These are phyloP conservation scores for Gymnorhina tibicen DNA, from an alignment of 2,113 vertebrate genomes.

Conservation along the genomic window DNA sequence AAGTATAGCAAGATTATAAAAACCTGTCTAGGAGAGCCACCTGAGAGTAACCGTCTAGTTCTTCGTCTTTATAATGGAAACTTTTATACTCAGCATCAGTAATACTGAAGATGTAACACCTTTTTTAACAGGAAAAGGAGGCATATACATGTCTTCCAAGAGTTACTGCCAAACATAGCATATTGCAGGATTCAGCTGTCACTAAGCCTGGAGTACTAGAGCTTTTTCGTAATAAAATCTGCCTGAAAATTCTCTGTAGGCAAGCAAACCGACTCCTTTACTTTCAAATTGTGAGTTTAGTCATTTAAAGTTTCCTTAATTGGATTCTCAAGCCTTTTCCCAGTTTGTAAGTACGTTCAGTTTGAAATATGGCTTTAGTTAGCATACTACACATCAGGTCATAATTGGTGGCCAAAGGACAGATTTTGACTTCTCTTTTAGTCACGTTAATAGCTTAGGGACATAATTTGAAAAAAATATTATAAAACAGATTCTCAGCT, in stretches of 20 bases:
- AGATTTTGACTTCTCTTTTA: background rate
- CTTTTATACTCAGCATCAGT: background rate
- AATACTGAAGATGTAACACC: background rate
- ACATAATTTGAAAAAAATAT: background rate
- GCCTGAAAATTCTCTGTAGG: background rate
- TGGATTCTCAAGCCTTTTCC: background rate
- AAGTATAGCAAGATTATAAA: background rate
- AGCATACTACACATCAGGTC: background rate
- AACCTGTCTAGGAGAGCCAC: background rate
- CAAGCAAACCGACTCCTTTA: background rate
- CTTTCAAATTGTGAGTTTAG: background rate
- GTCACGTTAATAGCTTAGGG: background rate
- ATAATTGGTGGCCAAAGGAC: background rate
- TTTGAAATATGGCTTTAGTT: background rate
- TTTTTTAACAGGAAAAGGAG: background rate
- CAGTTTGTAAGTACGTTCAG: background rate
- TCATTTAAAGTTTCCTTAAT: slow-evolving; percentile 4
- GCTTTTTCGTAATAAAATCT: background rate
- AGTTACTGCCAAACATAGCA: background rate
- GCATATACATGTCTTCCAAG: background rate
- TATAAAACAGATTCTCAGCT: background rate
- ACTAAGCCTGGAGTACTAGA: background rate
- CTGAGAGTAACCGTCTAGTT: background rate
- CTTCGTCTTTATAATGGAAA: background rate
- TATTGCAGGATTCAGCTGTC: slow-evolving; percentile 1